Evolutionary conservation across 2,113 vertebrate species (phyloP).

Genomic region (Bos javanicus): DNA sequence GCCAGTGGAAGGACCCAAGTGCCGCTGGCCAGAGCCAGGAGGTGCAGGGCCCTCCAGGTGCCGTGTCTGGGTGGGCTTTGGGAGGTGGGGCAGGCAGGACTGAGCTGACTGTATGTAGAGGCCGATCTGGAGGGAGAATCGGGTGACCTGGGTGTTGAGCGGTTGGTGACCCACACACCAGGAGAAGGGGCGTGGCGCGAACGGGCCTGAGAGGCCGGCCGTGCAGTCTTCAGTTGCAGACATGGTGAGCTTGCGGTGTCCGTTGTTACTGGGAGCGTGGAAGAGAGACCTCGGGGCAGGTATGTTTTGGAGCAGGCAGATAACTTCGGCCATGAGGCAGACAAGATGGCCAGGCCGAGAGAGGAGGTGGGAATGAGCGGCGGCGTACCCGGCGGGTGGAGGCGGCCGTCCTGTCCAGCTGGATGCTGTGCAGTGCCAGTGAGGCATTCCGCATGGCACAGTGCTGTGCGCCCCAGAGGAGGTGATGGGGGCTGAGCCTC

Average conservation of each 20-base stretch:
- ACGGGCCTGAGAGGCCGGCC: rapidly evolving
- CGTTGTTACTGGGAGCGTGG: not conserved
- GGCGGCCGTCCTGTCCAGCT: not conserved
- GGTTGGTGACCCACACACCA: not conserved
- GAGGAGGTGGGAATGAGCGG: not conserved
- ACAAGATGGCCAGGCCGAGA: not conserved
- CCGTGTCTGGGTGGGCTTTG: rapidly evolving
- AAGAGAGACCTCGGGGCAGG: not conserved
- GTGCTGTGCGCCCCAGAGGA: not conserved
- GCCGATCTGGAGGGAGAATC: not conserved
- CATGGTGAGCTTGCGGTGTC: not conserved
- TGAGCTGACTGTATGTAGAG: not conserved
- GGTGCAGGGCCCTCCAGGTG: rapidly evolving
- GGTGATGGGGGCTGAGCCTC: not conserved
- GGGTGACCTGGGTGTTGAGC: not conserved
- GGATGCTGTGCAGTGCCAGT: rapidly evolving
- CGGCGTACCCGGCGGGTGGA: rapidly evolving
- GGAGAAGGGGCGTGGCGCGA: not conserved
- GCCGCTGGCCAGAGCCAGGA: too few species aligned
- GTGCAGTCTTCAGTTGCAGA: rapidly evolving
- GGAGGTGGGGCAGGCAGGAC: not conserved
- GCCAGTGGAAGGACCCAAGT: not conserved
- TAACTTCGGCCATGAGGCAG: rapidly evolving
- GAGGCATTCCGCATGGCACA: not conserved
- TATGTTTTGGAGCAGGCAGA: not conserved